Conservation (phyloP, 2,113 vertebrate genomes). For the Zosterops pallidus region DNA sequence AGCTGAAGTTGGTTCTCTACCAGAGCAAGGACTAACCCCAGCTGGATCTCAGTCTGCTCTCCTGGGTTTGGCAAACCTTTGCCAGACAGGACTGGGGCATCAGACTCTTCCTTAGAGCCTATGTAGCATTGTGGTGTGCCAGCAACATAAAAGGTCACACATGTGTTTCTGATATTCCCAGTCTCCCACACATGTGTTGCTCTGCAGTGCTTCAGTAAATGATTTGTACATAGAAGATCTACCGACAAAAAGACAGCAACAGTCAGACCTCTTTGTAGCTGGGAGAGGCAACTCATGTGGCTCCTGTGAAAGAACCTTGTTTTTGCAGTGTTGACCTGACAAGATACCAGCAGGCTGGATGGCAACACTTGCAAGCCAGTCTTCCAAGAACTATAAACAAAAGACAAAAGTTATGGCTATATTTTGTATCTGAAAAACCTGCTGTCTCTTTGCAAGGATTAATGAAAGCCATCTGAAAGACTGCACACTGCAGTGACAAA, state of each 20-base stretch:
- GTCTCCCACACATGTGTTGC: neutral
- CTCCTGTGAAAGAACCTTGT: slow-evolving; percentile 21
- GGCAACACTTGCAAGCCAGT: slow-evolving; percentile 79
- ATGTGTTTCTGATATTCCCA: neutral
- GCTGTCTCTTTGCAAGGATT: neutral
- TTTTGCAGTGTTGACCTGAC: slow-evolving; percentile 60
- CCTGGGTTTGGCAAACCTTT: neutral
- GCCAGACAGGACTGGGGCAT: neutral
- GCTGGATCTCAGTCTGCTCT: neutral
- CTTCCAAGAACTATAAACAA: slow-evolving; percentile 73
- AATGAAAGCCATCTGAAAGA: neutral
- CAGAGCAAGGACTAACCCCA: neutral
- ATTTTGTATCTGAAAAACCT: neutral
- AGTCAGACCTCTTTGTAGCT: slow-evolving; percentile 76
- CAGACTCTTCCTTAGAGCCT: neutral
- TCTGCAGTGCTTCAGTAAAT: neutral
- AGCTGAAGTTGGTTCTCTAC: neutral
- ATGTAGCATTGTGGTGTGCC: neutral
- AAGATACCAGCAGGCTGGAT: slow-evolving; percentile 40
- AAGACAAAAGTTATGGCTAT: neutral
- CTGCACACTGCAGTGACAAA: neutral
- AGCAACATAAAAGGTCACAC: neutral
- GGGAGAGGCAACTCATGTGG: slow-evolving; percentile 66
- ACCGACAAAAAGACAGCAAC: neutral
- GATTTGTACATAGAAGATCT: neutral